Percentiles rank a stretch among this genome's conserved stretches.
Conservation (phyloP, 2,888 invertebrate species). For the Harpagoxenus sublaevis region DNA sequence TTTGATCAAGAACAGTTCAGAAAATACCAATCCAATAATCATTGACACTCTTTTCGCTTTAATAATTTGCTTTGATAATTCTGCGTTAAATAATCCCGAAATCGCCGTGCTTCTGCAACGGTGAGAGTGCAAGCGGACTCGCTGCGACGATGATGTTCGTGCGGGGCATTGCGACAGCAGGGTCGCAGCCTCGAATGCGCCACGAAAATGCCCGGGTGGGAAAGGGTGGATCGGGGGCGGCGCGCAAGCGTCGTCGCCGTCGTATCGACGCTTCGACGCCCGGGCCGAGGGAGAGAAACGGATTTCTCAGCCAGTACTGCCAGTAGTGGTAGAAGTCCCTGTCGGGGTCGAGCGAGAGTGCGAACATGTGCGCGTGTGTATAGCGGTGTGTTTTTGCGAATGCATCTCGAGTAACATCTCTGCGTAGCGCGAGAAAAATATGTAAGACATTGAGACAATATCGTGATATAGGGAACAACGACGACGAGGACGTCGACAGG, state of each 20-base stretch:
- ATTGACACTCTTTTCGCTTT: not conserved
- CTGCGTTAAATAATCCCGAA: not conserved
- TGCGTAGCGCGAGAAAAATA: slow-evolving; percentile 8
- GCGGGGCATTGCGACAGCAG: slow-evolving; percentile 68
- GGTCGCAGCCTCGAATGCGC: slow-evolving; percentile 78
- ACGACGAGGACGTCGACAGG: not conserved
- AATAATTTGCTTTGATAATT: not conserved
- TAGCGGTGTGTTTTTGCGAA: slow-evolving; percentile 59
- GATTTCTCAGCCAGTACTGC: slow-evolving; percentile 71
- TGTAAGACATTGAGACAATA: not conserved
- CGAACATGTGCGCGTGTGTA: slow-evolving; percentile 60
- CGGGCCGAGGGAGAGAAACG: slow-evolving; percentile 79
- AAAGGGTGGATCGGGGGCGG: slow-evolving; percentile 80
- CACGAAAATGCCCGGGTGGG: slow-evolving; percentile 75
- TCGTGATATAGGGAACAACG: not conserved
- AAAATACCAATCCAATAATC: not conserved
- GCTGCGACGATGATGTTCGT: slow-evolving; percentile 45
- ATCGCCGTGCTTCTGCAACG: not conserved
- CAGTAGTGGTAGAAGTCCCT: slow-evolving; percentile 84
- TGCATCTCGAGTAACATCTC: slow-evolving; percentile 49
- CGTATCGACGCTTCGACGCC: slow-evolving; percentile 83
- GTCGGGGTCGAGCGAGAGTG: slow-evolving; percentile 80
- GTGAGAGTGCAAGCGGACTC: slow-evolving; percentile 22
- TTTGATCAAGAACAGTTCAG: not conserved
- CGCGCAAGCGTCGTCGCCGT: slow-evolving; percentile 84